A percentile compares a stretch with the other conserved stretches of the same genome.
phyloP scores from a whole-genome alignment of 1,140 invertebrate species.

The Hycleus phaleratus region DNA sequence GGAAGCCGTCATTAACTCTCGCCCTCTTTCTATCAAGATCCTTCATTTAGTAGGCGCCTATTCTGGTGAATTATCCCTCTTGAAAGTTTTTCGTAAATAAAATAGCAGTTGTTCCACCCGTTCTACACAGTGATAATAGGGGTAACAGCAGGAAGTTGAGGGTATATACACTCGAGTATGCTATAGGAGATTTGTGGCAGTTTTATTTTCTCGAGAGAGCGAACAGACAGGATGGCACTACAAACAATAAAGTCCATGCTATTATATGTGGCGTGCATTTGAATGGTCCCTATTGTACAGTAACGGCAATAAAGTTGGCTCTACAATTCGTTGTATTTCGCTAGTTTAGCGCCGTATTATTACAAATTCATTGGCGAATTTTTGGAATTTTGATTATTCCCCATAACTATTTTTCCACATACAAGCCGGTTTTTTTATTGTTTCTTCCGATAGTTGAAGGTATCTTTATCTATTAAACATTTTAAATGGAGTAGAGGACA shows the following conservation, averaged over 20 bases:
- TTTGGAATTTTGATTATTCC: neutral
- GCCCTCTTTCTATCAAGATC: no score
- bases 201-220: slow-evolving; percentile 26
- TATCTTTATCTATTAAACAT: slow-evolving; percentile 24
- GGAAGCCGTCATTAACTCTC: no score
- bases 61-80: neutral
- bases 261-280: slow-evolving; percentile 22
- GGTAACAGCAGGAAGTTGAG: slow-evolving; percentile 1
- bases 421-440: neutral
- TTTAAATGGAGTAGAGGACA: slow-evolving; percentile 15
- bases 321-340: slow-evolving; percentile 13
- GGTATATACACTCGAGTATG: neutral
- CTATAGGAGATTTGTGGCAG: slow-evolving; percentile 26
- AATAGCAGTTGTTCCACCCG: slow-evolving; percentile 20
- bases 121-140: slow-evolving; percentile 17
- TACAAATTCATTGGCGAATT: slow-evolving; percentile 7
- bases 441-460: neutral
- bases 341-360: slow-evolving; percentile 9
- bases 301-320: slow-evolving; percentile 13
- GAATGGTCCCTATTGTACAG: slow-evolving; percentile 19
- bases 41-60: no score
- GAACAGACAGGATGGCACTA: slow-evolving; percentile 25
- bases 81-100: slow-evolving; percentile 20
- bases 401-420: neutral
- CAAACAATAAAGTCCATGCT: slow-evolving; percentile 26